Conservation (phyloP, 2,113 vertebrate genomes). For the Sinocyclocheilus anophthalmus region DNA sequence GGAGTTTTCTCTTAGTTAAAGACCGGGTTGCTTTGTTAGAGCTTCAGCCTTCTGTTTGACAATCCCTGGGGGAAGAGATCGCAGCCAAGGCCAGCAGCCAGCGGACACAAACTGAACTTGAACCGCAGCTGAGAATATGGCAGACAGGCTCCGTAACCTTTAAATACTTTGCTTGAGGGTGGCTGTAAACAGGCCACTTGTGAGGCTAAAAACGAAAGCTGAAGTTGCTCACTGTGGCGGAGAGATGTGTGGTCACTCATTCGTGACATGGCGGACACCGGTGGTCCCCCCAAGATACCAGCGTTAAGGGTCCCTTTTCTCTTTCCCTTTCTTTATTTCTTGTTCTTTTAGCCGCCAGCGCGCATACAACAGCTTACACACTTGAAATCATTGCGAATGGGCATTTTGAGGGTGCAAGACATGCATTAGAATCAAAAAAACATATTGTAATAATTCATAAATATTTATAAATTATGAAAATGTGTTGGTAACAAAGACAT, state of each 20-base stretch:
- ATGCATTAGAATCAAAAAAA: not conserved
- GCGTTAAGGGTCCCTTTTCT: conserved; percentile 14
- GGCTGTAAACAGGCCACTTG: conserved; percentile 18
- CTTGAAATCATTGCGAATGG: not conserved
- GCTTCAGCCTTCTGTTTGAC: conserved; percentile 49
- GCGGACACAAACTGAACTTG: conserved; percentile 71
- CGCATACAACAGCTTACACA: not conserved
- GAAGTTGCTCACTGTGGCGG: conserved; percentile 14
- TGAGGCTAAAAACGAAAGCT: not conserved
- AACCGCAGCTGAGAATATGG: conserved; percentile 50
- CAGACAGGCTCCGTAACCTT: conserved; percentile 37
- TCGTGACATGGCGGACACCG: conserved; percentile 63
- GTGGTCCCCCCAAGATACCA: conserved; percentile 45
- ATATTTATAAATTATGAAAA: not conserved
- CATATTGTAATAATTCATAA: not conserved
- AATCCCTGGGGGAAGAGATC: conserved; percentile 31
- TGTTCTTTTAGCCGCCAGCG: not conserved
- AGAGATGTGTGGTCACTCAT: conserved; percentile 60
- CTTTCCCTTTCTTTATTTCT: not conserved
- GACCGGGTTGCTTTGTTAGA: conserved; percentile 6
- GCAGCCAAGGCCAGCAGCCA: conserved; percentile 32
- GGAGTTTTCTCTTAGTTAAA: not conserved
- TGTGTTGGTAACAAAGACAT: too few species aligned
- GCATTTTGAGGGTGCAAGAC: not conserved
- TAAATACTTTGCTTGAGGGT: conserved; percentile 12